Base-by-base conservation (phyloP, 2,888 invertebrate species). In the Campoplex nolae region DNA sequence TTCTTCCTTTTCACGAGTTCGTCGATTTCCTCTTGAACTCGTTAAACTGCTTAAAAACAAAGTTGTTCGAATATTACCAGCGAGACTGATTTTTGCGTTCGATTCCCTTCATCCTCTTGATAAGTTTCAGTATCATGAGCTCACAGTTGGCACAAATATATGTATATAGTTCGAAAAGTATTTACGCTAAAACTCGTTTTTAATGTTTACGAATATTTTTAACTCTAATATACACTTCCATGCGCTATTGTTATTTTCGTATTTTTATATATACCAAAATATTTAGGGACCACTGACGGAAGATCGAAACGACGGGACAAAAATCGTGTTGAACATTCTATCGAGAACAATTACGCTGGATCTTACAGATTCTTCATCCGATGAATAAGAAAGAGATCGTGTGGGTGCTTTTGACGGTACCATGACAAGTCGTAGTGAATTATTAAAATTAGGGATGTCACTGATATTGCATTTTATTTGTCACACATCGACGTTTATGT, bases 11-110 rank as follows among this genome's bases (percentile, higher is more conserved):
- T 32, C 54, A 32, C 42, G 23, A 23, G 28, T 67, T 74, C 3
- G 18, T 45, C 11, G 38, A 32, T 51, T 28, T 67, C 38, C 32
- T 51, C 35, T 35, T 23, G 38, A 38, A 48, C 38, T 38, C 32
- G 56, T 16, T 71, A 18, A 65, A 73, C 38, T 18, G 48, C 38
- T 45, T 51, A 28, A 67, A 82, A 51, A 82, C 54, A 56, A 70
- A 62, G 35, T 28, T 62, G 0, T 42, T 42, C 54, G 51, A 28
- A 28, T 51, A 51, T 32, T n/a, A 82, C 67, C 67, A 23, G 67
- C n/a, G 32, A 48, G 11, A 32, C 76, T 65, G 16, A 16, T n/a
- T 48, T 76, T 76, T 35, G 4, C 65, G 32, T 32, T n/a, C 42
- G 51, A 67, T 74, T 54, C 45, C 16, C 23, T 45, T 76, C 38